Evolutionary conservation across 2,797 vertebrate genomes (phyloP).

Genomic region (Lepidocolaptes lacrymiger): DNA sequence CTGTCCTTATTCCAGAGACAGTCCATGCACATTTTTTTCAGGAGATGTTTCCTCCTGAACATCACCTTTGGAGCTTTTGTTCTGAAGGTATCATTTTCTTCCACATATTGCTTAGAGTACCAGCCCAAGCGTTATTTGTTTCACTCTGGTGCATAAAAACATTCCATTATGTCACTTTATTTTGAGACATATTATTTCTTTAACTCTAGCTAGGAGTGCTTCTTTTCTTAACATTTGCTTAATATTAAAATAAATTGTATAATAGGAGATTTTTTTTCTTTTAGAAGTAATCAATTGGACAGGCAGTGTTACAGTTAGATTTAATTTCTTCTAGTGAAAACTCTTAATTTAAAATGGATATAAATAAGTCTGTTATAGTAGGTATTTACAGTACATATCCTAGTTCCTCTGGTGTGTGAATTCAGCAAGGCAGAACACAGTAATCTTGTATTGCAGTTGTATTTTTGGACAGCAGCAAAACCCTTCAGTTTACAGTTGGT

Average conservation of each 20-base stretch:
- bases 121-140: not conserved
- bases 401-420: not conserved
- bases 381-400: not conserved
- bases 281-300: not conserved
- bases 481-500: not conserved
- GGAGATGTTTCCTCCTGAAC: not conserved
- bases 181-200: not conserved
- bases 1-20: not conserved
- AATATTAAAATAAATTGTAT: not conserved
- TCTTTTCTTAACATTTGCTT: not conserved
- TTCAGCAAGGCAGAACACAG: not conserved
- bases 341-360: not conserved
- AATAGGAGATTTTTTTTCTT: not conserved
- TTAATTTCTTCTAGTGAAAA: not conserved
- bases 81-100: not conserved
- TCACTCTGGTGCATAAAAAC: not conserved
- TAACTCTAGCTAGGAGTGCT: not conserved
- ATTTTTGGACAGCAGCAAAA: not conserved
- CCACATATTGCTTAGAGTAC: not conserved
- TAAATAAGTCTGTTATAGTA: not conserved
- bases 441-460: not conserved
- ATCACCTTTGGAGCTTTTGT: not conserved
- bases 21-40: not conserved
- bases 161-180: not conserved
- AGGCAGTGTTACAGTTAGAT: not conserved